phyloP scores from a whole-genome alignment of 2,888 invertebrate genomes.

The Sinhomidia bicolor region DNA sequence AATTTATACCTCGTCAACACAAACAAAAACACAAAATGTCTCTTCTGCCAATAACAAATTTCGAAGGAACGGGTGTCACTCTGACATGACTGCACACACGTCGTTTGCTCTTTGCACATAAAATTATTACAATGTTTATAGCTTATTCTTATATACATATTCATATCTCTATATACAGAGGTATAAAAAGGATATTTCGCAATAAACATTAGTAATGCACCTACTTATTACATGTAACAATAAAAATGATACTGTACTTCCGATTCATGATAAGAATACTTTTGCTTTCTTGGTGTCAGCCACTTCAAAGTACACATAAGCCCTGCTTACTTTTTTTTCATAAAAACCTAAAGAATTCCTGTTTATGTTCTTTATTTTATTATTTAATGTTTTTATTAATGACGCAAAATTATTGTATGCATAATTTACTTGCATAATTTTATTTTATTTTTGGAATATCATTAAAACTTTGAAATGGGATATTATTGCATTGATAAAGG shows the following conservation, averaged over 20 bases:
- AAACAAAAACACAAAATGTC: constrained; percentile 17
- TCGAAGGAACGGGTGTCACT: constrained; percentile 7
- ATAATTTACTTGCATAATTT: background rate
- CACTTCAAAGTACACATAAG: no score
- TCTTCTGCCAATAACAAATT: background rate
- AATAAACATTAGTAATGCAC: no score
- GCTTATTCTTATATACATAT: background rate
- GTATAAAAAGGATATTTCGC: background rate
- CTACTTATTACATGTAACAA: background rate
- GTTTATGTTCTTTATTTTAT: no score
- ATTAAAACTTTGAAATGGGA: background rate
- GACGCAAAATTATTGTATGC: no score
- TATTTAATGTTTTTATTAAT: no score
- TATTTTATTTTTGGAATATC: background rate
- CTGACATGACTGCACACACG: background rate
- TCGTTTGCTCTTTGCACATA: background rate
- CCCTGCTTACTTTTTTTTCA: no score
- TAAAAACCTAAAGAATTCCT: background rate
- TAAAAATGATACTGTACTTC: constrained; percentile 1
- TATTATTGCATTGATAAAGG: background rate
- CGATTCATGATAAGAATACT: constrained; percentile 14
- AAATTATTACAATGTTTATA: background rate
- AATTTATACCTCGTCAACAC: background rate
- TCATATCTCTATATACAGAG: background rate
- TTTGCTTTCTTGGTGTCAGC: constrained; percentile 14